These are phyloP conservation scores for Latheticus oryzae DNA, from an alignment of 2,888 invertebrate genomes.

Conservation along the genomic window DNA sequence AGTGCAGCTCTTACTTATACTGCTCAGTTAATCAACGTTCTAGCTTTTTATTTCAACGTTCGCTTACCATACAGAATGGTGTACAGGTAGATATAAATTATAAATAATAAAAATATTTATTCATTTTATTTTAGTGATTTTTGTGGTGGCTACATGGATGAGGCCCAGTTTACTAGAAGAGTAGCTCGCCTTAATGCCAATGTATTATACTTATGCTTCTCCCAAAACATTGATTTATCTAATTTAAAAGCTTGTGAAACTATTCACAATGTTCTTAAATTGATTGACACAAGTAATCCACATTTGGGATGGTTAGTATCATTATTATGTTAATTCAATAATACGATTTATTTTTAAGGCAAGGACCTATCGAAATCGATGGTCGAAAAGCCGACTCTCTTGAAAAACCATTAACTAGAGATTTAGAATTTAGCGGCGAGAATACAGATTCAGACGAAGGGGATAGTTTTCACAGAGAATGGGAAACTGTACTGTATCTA, in stretches of 20 bases:
- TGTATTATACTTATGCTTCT: conserved; percentile 81
- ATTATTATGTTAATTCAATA: background rate
- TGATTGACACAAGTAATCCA: conserved; percentile 74
- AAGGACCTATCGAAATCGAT: conserved; percentile 74
- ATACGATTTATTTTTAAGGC: conserved; percentile 61
- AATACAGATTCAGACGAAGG: conserved; percentile 76
- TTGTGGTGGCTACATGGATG: conserved; percentile 77
- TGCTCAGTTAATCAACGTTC: conserved; percentile 84
- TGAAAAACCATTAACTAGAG: conserved; percentile 72
- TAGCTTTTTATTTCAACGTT: conserved; percentile 86
- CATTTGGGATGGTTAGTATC: conserved; percentile 78
- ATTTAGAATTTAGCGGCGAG: conserved; percentile 74
- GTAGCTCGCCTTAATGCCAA: conserved; percentile 85
- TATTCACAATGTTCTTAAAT: conserved; percentile 77
- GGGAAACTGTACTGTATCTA: conserved; percentile 82
- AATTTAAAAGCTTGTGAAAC: conserved; percentile 76
- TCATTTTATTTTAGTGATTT: conserved; percentile 75
- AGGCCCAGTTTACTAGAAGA: conserved; percentile 78
- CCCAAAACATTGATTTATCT: conserved; percentile 77
- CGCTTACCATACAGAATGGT: conserved; percentile 81
- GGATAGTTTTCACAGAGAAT: conserved; percentile 81
- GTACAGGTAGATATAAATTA: conserved; percentile 71
- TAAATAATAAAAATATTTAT: no score
- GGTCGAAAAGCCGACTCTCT: conserved; percentile 70
- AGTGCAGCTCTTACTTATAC: conserved; percentile 87